These are phyloP conservation scores for Gandaritis pyraliata DNA, from an alignment of 2,888 invertebrate genomes.

Conservation along the genomic window DNA sequence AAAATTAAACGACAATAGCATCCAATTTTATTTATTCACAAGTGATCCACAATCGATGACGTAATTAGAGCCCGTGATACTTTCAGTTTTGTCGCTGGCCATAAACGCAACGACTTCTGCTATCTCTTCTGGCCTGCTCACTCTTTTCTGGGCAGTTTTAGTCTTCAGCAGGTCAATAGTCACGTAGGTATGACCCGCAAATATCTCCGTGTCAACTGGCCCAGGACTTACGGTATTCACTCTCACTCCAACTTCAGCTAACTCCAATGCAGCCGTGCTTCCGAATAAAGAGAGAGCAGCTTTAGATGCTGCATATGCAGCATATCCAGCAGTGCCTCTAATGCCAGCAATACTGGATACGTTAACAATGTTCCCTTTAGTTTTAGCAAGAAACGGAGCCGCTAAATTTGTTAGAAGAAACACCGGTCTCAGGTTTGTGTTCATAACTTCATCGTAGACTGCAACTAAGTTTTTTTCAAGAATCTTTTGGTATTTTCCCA, in stretches of 20 bases:
- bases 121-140: slow-evolving; percentile 34
- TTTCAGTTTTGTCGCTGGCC: slow-evolving; percentile 34
- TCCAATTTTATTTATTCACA: slow-evolving; percentile 11
- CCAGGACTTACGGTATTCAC: slow-evolving; percentile 90
- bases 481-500: slow-evolving; percentile 35
- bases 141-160: slow-evolving; percentile 26
- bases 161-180: slow-evolving; percentile 18
- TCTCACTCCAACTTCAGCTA: slow-evolving; percentile 83
- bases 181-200: slow-evolving; percentile 4
- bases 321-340: neutral
- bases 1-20: too few species aligned
- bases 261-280: slow-evolving; percentile 86
- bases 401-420: slow-evolving; percentile 50
- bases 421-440: slow-evolving; percentile 51
- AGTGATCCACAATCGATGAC: slow-evolving; percentile 66
- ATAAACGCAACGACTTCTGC: slow-evolving; percentile 33
- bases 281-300: slow-evolving; percentile 90
- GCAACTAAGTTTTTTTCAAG: slow-evolving; percentile 45
- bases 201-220: slow-evolving; percentile 78
- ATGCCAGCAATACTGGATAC: slow-evolving; percentile 52
- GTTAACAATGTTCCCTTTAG: slow-evolving; percentile 59
- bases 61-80: slow-evolving; percentile 40
- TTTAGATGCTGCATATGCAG: slow-evolving; percentile 87
- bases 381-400: slow-evolving; percentile 49
- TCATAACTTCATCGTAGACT: slow-evolving; percentile 51